phyloP scores from a whole-genome alignment of 2,797 vertebrate species.

The Melanotaenia trifasciata region DNA sequence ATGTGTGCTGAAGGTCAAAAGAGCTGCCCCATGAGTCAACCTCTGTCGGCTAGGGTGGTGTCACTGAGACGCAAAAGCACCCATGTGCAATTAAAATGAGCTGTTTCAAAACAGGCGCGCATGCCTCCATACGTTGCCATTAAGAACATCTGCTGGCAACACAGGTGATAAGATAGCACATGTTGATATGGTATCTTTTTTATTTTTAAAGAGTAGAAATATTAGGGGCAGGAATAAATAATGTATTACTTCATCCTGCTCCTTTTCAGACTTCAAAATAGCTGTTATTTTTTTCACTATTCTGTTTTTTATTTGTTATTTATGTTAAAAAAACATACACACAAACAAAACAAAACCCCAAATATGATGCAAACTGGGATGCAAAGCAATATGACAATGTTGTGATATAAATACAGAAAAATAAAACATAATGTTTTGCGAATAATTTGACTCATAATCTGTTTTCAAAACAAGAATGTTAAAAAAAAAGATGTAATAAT shows the following conservation, averaged over 20 bases:
- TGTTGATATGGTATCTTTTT: background rate
- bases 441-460: too few species aligned
- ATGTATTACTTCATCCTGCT: too few species aligned
- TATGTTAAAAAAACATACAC: too few species aligned
- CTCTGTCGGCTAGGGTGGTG: background rate
- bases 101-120: conserved; percentile 10
- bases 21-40: background rate
- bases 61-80: conserved; percentile 6
- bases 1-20: conserved; percentile 25
- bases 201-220: too few species aligned
- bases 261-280: too few species aligned
- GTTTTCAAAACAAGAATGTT: too few species aligned
- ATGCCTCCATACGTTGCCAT: background rate
- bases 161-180: background rate
- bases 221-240: too few species aligned
- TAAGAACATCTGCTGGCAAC: conserved; percentile 5
- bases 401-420: background rate
- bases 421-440: background rate
- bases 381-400: background rate
- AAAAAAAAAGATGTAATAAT: too few species aligned
- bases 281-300: too few species aligned
- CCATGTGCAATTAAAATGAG: conserved; percentile 21
- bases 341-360: background rate
- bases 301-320: too few species aligned
- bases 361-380: background rate